These are phyloP conservation scores for Nephrotoma flavescens DNA, from an alignment of 2,888 invertebrate species.

Conservation along the genomic window DNA sequence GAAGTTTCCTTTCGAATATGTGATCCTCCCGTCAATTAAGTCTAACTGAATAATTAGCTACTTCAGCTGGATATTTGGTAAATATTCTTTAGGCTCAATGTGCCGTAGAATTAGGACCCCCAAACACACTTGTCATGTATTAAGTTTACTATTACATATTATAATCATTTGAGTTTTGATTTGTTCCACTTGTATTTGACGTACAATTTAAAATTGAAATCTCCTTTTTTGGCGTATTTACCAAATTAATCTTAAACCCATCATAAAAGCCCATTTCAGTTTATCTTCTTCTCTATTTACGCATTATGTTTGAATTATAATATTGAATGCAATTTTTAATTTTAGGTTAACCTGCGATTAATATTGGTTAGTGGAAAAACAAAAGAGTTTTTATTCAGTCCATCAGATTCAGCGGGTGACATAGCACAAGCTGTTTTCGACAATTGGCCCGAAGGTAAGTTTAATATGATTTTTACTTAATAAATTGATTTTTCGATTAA, in stretches of 20 bases:
- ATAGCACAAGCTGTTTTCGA: slow-evolving; percentile 98
- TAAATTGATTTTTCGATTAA: background rate
- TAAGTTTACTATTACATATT: too few relatives aligned
- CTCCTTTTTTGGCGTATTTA: background rate
- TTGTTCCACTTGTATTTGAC: too few relatives aligned
- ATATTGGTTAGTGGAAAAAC: slow-evolving; percentile 99
- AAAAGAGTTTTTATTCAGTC: slow-evolving; percentile 96
- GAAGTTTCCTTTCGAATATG: too few relatives aligned
- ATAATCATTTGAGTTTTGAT: too few relatives aligned
- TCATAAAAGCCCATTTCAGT: background rate
- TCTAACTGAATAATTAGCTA: too few relatives aligned
- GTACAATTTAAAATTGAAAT: too few relatives aligned
- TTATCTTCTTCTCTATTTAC: background rate
- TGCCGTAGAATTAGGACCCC: too few relatives aligned
- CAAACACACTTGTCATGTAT: too few relatives aligned
- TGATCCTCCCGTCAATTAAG: too few relatives aligned
- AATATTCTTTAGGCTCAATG: too few relatives aligned
- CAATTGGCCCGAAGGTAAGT: slow-evolving; percentile 95
- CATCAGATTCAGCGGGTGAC: slow-evolving; percentile 94
- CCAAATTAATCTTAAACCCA: background rate
- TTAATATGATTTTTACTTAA: background rate
- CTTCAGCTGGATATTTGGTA: too few relatives aligned
- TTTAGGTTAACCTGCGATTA: slow-evolving; percentile 93
- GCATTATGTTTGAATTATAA: too few relatives aligned
- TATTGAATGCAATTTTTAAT: slow-evolving; percentile 18